Percentiles rank a stretch among this genome's conserved stretches.
Conservation (phyloP, 2,113 vertebrate genomes). For the Petromus typicus region DNA sequence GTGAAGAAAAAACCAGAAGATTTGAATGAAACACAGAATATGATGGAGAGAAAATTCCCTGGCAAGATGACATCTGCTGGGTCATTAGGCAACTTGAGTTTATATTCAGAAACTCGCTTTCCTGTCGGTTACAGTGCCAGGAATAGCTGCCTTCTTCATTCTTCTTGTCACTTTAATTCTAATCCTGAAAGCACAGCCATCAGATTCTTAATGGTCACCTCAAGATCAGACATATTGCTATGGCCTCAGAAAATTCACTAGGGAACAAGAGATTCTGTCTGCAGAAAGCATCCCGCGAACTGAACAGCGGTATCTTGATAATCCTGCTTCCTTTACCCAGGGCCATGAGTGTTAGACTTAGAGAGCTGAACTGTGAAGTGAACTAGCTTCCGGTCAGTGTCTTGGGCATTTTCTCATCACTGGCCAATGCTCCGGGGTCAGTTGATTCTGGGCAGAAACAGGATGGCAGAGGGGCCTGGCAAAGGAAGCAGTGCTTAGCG, state of each 20-base stretch:
- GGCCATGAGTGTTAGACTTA: not conserved
- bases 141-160: conserved; percentile 32
- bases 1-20: conserved; percentile 29
- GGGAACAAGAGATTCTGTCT: not conserved
- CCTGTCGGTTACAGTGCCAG: not conserved
- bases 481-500: not conserved
- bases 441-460: not conserved
- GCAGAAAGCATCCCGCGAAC: not conserved
- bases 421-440: not conserved
- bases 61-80: not conserved
- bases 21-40: not conserved
- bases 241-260: conserved; percentile 35
- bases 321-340: not conserved
- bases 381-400: not conserved
- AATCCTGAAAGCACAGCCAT: conserved; percentile 28
- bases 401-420: not conserved
- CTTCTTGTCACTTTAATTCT: conserved; percentile 35
- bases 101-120: conserved; percentile 36
- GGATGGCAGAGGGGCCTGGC: not conserved
- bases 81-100: not conserved
- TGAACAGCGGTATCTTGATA: not conserved
- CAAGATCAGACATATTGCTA: not conserved
- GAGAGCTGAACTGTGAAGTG: not conserved
- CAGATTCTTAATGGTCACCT: not conserved
- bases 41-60: not conserved